These are phyloP conservation scores for Thripadectes ignobilis DNA, from an alignment of 2,797 vertebrate species.

Conservation along the genomic window DNA sequence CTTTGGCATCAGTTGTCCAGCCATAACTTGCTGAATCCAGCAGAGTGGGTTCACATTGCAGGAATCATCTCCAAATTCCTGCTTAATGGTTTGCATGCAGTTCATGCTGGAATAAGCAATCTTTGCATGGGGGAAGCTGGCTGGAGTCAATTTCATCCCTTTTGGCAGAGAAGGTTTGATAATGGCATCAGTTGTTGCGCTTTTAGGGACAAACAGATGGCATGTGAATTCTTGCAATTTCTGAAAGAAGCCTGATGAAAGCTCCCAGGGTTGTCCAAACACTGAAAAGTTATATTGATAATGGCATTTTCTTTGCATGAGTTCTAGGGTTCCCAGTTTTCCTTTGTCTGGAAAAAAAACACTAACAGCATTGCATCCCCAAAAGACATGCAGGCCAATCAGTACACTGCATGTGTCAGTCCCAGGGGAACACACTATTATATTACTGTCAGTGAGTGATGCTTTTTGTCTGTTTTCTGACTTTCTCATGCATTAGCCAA, in stretches of 20 bases:
- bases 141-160: conserved; percentile 60
- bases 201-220: conserved; percentile 70
- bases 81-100: conserved; percentile 55
- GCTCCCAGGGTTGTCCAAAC: conserved; percentile 50
- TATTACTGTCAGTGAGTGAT: conserved; percentile 25
- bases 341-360: conserved; percentile 46
- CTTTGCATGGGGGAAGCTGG: conserved; percentile 63
- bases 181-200: conserved; percentile 63
- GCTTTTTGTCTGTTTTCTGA: conserved; percentile 35
- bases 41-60: conserved; percentile 41
- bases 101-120: conserved; percentile 60
- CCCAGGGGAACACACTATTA: neutral
- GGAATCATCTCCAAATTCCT: conserved; percentile 55
- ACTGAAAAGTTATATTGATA: conserved; percentile 45
- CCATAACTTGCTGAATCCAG: conserved; percentile 59
- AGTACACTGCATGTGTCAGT: neutral
- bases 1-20: conserved; percentile 55
- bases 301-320: conserved; percentile 61
- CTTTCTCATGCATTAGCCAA: conserved; percentile 15
- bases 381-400: conserved; percentile 14
- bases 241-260: conserved; percentile 62
- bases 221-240: conserved; percentile 61
- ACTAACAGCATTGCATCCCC: conserved; percentile 1
- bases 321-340: conserved; percentile 44
- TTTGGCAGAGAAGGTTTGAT: conserved; percentile 51